These are phyloP conservation scores for Bergia sp. DNA, from an alignment of 92 coral and sea anemone species.

Conservation along the genomic window DNA sequence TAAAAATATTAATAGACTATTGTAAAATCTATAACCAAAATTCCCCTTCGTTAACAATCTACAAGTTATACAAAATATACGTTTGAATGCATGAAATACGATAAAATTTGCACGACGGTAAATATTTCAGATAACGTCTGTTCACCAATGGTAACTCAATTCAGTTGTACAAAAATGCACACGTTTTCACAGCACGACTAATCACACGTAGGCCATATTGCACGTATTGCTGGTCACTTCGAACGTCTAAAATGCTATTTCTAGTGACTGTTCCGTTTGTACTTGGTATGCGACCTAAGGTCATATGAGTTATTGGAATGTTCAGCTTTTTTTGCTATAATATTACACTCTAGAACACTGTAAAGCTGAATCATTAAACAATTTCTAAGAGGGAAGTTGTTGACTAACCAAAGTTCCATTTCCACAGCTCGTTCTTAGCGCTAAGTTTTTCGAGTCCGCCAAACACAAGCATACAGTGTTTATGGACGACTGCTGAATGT, in stretches of 20 bases:
- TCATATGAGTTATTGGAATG: not conserved
- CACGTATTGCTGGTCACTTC: too few species aligned
- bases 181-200: too few species aligned
- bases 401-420: conserved; percentile 92
- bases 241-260: too few species aligned
- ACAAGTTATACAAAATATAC: not conserved
- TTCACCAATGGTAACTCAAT: too few species aligned
- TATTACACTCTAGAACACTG: not conserved
- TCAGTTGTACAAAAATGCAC: too few species aligned
- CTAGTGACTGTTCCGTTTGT: not conserved
- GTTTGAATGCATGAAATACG: not conserved
- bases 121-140: not conserved
- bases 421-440: conserved; percentile 90
- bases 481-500: conserved; percentile 91
- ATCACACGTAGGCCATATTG: too few species aligned
- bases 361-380: too few species aligned
- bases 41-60: too few species aligned
- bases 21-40: too few species aligned
- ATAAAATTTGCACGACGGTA: not conserved
- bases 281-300: not conserved
- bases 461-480: conserved; percentile 81
- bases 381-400: not conserved
- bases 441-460: conserved; percentile 89
- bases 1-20: too few species aligned
- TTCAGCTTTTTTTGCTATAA: not conserved